These are phyloP conservation scores for Scylla paramamosain DNA, from an alignment of 1,140 invertebrate species.

Conservation along the genomic window DNA sequence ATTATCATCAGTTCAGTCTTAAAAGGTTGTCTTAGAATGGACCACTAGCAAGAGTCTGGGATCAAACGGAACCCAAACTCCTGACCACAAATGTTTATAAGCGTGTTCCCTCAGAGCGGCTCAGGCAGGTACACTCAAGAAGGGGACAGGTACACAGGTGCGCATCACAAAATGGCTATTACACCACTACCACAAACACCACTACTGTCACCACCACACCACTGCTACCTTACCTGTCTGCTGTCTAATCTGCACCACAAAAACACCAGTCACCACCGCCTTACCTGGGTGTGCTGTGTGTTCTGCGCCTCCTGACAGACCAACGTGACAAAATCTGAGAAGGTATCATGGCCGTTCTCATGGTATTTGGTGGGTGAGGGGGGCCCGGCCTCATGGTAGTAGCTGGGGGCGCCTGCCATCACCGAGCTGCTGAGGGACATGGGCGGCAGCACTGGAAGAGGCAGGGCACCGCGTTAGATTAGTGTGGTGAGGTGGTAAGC, in stretches of 20 bases:
- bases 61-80: too few relatives aligned
- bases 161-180: too few relatives aligned
- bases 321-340: constrained; percentile 97
- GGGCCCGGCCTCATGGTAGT: constrained; percentile 82
- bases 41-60: too few relatives aligned
- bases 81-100: too few relatives aligned
- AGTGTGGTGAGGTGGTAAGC: neutral
- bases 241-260: too few relatives aligned
- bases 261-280: too few relatives aligned
- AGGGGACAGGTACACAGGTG: too few relatives aligned
- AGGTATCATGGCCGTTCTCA: constrained; percentile 92
- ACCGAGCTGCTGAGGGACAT: constrained; percentile 79
- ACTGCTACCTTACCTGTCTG: constrained; percentile 81
- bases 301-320: constrained; percentile 96
- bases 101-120: too few relatives aligned
- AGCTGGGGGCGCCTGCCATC: constrained; percentile 85
- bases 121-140: too few relatives aligned
- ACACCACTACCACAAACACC: neutral
- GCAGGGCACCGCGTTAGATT: neutral
- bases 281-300: constrained; percentile 81
- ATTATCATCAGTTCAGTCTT: too few relatives aligned
- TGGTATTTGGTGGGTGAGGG: constrained; percentile 88
- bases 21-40: too few relatives aligned
- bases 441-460: constrained; percentile 63
- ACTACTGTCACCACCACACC: too few relatives aligned